Conservation (phyloP, 2,888 invertebrate species). For the Cantharis rufa region DNA sequence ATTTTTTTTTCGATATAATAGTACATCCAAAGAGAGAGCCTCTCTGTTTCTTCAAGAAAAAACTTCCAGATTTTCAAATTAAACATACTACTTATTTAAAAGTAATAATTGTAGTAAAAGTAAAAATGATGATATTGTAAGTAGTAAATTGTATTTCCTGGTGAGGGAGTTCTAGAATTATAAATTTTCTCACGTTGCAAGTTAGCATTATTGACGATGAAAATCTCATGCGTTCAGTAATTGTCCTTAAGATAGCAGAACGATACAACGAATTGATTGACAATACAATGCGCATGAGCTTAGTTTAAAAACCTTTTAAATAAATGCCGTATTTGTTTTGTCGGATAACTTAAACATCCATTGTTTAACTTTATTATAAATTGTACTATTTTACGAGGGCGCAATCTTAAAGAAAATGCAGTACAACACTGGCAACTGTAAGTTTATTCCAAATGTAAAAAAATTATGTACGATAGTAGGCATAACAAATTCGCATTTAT, state of each 20-base stretch:
- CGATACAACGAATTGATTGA: constrained; percentile 25
- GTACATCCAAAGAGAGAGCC: too few relatives aligned
- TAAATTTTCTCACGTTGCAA: constrained; percentile 5
- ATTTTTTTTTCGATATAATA: too few relatives aligned
- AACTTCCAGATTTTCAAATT: too few relatives aligned
- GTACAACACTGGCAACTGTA: neutral
- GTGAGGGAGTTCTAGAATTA: neutral
- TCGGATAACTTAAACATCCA: constrained; percentile 22
- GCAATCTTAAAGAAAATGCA: neutral
- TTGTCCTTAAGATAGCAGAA: constrained; percentile 26
- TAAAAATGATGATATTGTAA: neutral
- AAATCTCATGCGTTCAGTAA: constrained; percentile 16
- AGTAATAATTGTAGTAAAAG: neutral
- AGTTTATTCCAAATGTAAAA: neutral
- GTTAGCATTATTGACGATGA: neutral
- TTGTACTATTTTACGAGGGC: constrained; percentile 20
- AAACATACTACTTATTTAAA: neutral
- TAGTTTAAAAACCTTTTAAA: constrained; percentile 25
- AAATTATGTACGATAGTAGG: too few relatives aligned
- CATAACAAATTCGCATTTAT: neutral
- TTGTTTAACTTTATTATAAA: constrained; percentile 25
- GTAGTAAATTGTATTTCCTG: constrained; percentile 3
- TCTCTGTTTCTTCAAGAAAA: too few relatives aligned
- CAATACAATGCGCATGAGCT: constrained; percentile 26
- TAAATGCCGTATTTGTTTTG: constrained; percentile 27